Base-by-base conservation (phyloP, 2,113 vertebrate genomes). In the Papio anubis region DNA sequence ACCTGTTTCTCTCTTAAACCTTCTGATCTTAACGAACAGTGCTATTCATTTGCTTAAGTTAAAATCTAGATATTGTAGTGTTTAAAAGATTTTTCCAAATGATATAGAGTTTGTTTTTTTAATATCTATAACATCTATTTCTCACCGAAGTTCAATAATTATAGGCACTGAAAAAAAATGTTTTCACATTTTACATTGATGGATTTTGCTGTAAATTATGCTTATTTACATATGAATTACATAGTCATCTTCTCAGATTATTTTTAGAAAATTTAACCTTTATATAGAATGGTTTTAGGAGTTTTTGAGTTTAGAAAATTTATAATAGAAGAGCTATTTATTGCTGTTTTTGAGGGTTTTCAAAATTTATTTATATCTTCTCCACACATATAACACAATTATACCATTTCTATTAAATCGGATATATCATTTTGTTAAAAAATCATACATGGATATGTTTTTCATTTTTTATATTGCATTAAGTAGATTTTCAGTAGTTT, bases 141-240 rank as follows among this genome's bases (percentile, higher is more conserved):
- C 48, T 94, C n/a, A 5, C 85, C 25, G 89, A 94, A 25, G 70
- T 59, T 25, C 38, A 48, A 14, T 40, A 82, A 23, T 43, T 72
- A 89, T 12, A 89, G 30, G 23, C 40, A 52, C 72, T 59, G 79
- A 92, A 11, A 75, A 66, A 73, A 73, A 76, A 17, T 17, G 0
- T 75, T 73, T 88, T 81, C 94, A 64, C 66, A 68, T 73, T 64
- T 23, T 76, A 95, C 13, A 18, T n/a, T 61, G 16, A 55, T 52
- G 20, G 17, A 35, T 32, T 92, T 84, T 73, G 43, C 43, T 95
- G 78, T 21, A 64, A 88, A 40, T 61, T 88, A 88, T 48, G 20
- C 52, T 95, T 32, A 89, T 89, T 89, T 89, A 78, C 52, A 64
- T 83, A 18, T 70, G 50, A 95, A 89, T 89, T 72, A 27, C 12